Evolutionary conservation across 2,797 vertebrate genomes (phyloP), one percentile per base, ranked within the genome.

Genomic region (Myotis pilosus): DNA sequence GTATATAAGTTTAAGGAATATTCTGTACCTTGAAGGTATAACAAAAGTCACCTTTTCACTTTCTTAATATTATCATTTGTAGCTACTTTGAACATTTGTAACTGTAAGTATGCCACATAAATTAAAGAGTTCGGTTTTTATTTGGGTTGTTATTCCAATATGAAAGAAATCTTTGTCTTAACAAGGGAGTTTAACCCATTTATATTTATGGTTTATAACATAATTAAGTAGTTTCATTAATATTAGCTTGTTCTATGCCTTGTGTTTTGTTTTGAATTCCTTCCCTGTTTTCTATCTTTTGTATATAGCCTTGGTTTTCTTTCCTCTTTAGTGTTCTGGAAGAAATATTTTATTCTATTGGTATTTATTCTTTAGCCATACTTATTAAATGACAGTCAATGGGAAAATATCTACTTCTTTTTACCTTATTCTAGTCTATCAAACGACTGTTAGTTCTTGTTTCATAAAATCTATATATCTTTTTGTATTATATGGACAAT

Each of bases 271-370:
- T 69, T 72, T 38, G 72, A 91, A 82, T 30, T 47, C 23, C 28
- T 89, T 84, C n/a, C 51, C 16, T 55, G 22, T 88, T 93, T 53
- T 83, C 51, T 76, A 33, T 57, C 49, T 91, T 94, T 76, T 44
- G 64, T 36, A 83, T 11, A 62, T 5, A 64, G 20, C 25, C 25
- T 68, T 55, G 33, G 10, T 75, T 75, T 76, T 51, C 19, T 49
- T 33, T 6, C 41, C 16, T 74, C 36, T 87, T 87, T 22, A 75
- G 38, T 81, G 49, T 16, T 91, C 41, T 36, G 20, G 49, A 78
- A 88, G 71, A 62, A 15, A 51, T 30, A 68, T 47, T 76, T 19
- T 79, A 64, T 64, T 76, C 71, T 71, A 62, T 10, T 53, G 22
- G 28, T 41, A 47, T 80, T 91, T 81, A 87, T 71, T 62, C 64